Conservation (phyloP, 2,113 vertebrate genomes). For the Brevimyrus niger region DNA sequence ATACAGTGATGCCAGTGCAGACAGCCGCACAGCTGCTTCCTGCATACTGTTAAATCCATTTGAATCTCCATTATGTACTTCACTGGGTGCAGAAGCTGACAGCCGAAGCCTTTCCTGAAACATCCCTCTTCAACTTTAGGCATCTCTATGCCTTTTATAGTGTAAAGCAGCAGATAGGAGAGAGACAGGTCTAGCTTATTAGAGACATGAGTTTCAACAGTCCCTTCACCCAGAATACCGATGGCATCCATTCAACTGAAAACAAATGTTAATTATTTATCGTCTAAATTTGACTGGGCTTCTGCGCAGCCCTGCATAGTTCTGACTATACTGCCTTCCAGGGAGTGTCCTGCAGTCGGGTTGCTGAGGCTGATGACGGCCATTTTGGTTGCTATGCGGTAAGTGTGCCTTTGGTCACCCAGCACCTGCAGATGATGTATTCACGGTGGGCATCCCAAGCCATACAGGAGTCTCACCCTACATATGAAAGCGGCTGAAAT, state of each 20-base stretch:
- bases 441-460: neutral
- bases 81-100: neutral
- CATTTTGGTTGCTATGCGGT: neutral
- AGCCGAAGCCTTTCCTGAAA: neutral
- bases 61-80: neutral
- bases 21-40: neutral
- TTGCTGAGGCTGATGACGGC: neutral
- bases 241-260: neutral
- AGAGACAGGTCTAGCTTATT: neutral
- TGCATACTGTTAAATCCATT: conserved; percentile 3
- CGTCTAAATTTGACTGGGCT: neutral
- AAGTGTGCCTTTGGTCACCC: neutral
- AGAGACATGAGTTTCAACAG: neutral
- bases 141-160: neutral
- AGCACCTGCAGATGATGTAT: neutral
- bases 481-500: neutral
- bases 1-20: neutral
- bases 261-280: neutral
- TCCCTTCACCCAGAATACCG: neutral
- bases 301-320: neutral
- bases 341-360: neutral
- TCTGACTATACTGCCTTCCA: neutral
- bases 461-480: neutral
- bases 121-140: neutral
- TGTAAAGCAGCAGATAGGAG: neutral